phyloP scores from a whole-genome alignment of 2,113 vertebrate genomes.

The Loxodonta africana region DNA sequence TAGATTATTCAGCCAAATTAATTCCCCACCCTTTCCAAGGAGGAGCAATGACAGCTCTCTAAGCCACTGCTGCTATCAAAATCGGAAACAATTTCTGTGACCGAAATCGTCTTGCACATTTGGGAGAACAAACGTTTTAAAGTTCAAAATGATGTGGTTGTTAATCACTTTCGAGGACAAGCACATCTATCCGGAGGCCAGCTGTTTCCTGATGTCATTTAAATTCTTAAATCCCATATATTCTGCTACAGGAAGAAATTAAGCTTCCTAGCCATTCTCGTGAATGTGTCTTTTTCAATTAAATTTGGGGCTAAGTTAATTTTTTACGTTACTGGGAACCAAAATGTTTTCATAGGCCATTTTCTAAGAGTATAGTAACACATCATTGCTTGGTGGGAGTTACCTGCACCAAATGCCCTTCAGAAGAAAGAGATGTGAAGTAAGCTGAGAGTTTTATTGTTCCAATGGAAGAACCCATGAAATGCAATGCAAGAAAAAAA shows the following conservation, averaged over 20 bases:
- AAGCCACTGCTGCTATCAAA: neutral
- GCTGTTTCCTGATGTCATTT: constrained; percentile 73
- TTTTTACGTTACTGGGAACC: constrained; percentile 26
- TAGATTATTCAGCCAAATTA: neutral
- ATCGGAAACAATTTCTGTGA: constrained; percentile 20
- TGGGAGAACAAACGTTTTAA: constrained; percentile 49
- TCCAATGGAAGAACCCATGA: neutral
- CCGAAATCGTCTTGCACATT: neutral
- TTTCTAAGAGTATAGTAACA: neutral
- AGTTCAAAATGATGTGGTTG: constrained; percentile 53
- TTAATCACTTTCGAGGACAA: constrained; percentile 72
- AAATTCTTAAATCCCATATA: neutral
- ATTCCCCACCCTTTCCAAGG: neutral
- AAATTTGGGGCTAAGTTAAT: constrained; percentile 42
- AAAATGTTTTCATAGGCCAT: neutral
- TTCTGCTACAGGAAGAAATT: constrained; percentile 51
- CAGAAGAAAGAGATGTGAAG: neutral
- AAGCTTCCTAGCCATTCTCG: constrained; percentile 47
- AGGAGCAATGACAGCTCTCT: neutral
- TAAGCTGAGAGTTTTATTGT: neutral
- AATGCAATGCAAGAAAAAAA: neutral
- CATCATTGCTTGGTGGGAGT: neutral
- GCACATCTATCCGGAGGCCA: constrained; percentile 48
- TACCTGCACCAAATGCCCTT: neutral
- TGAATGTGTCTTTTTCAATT: constrained; percentile 47